A percentile compares a stretch with the other conserved stretches of the same genome.
These are phyloP conservation scores for Aspidoscelis tigris DNA, from an alignment of 2,113 vertebrate species.

Conservation along the genomic window DNA sequence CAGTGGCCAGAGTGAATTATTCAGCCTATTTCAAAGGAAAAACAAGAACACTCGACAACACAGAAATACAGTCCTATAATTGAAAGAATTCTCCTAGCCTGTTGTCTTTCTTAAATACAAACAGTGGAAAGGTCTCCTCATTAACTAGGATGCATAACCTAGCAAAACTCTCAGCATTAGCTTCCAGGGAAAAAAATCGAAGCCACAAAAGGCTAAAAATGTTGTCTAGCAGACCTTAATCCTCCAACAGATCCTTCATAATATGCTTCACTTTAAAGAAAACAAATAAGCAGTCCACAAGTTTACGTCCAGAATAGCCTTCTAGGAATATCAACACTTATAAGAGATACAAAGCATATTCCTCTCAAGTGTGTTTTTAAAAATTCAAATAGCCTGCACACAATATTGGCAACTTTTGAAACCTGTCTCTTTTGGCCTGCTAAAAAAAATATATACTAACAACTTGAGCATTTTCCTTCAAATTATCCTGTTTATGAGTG, in stretches of 20 bases:
- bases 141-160: neutral
- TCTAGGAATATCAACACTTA: neutral
- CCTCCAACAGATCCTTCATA: constrained; percentile 3
- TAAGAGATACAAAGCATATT: neutral
- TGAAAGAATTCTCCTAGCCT: neutral
- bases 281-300: neutral
- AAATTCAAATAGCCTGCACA: too few relatives aligned
- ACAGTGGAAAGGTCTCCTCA: constrained; percentile 20
- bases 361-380: neutral
- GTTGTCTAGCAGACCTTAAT: neutral
- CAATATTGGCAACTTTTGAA: neutral
- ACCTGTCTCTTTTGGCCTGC: neutral
- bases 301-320: neutral
- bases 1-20: too few relatives aligned
- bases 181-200: neutral
- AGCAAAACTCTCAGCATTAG: neutral
- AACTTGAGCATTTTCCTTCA: too few relatives aligned
- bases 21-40: too few relatives aligned
- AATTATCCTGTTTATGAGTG: neutral
- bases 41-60: neutral
- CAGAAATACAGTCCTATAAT: neutral
- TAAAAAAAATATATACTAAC: too few relatives aligned
- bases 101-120: neutral
- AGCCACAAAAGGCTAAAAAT: constrained; percentile 31
- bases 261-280: neutral